Base-by-base conservation (phyloP, 2,888 invertebrate species). In the Hydrotaea cyrtoneurina region DNA sequence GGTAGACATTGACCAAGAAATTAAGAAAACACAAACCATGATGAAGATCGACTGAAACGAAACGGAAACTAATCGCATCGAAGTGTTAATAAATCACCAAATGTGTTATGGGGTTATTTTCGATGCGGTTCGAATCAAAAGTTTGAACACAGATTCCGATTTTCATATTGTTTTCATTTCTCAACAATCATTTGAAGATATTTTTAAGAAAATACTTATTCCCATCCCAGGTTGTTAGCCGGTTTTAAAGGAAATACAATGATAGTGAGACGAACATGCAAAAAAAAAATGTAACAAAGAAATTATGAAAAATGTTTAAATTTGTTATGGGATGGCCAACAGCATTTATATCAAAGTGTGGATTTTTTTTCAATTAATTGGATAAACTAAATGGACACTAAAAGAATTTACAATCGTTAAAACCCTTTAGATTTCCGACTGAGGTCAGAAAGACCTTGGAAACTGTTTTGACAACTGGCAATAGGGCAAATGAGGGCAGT, bases 1-100 rank as follows among this genome's bases (percentile, higher is more conserved):
- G 10, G 76, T n/a, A 76, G 79, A 79, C 79, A 83, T 83, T 83
- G 83, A 83, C 83, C 79, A 79, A 73, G 57, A 79, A 79, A n/a
- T 55, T 71, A 11, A 53, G 23, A 57, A 31, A 23, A 64, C 39
- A 73, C n/a, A 46, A 31, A 53, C 13, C 46, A 66, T 43, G 39
- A 69, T 69, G 69, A 69, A 46, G 69, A 69, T 46, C 46, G 23
- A 23, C 13, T 43, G 19, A 66, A 66, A 43, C 39, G 43, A 66
- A 66, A 66, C 62, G 62, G 62, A 62, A 62, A 62, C 31, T 36
- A n/a, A 31, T 62, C 17, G 59, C 26, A 59, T 36, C n/a, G 31
- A 62, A n/a, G 5, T 8, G n/a, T 15, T 23, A 73, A 73, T 73
- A 73, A 78, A 79, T 73, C 62, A 39, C 36, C 31, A 62, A 62